Evolutionary conservation across 2,797 vertebrate genomes (phyloP).

Genomic region (Alectoris magna): DNA sequence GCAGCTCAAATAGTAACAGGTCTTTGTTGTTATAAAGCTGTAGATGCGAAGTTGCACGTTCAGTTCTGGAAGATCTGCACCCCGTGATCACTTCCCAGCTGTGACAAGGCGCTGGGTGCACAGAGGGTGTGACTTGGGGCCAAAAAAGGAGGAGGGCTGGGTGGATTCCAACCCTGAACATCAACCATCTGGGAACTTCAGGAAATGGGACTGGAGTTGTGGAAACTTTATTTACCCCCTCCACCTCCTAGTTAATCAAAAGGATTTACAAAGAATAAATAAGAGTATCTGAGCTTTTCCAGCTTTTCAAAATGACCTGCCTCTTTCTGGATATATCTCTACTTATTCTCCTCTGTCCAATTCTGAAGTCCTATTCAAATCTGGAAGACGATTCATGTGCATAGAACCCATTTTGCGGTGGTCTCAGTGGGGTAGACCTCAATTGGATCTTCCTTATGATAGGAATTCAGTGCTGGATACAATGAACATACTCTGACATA

Average conservation of each 20-base stretch:
- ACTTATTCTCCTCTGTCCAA: neutral
- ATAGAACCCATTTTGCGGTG: neutral
- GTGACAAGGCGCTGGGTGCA: neutral
- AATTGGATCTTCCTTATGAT: neutral
- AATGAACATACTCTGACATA: neutral
- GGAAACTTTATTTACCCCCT: neutral
- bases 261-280: constrained; percentile 27
- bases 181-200: constrained; percentile 36
- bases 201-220: constrained; percentile 33
- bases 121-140: neutral
- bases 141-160: neutral
- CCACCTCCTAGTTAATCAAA: neutral
- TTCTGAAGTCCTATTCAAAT: neutral
- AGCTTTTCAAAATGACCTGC: neutral
- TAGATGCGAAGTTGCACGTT: neutral
- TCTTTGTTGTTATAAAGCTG: neutral
- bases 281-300: neutral
- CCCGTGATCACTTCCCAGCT: fast-evolving
- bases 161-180: neutral
- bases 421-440: neutral
- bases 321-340: neutral
- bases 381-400: neutral
- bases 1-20: neutral
- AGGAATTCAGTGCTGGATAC: neutral
- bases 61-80: neutral